Base-by-base conservation (phyloP, 1,140 invertebrate species). In the Leptonema lineaticorne region DNA sequence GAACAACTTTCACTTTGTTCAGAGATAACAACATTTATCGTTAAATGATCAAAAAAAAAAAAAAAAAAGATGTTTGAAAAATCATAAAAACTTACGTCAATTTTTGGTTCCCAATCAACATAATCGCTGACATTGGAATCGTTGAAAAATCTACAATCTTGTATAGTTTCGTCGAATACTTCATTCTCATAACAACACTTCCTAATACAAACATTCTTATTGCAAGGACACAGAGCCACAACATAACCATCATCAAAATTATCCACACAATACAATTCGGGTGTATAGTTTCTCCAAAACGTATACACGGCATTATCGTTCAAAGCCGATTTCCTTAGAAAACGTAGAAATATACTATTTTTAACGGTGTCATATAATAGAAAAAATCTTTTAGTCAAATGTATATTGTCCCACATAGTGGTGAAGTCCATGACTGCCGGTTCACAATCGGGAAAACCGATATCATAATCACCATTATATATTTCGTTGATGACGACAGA, bases 361-460 rank as follows among this genome's bases (percentile, higher is more conserved):
- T 72, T 72, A 50, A 56, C 63, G 11, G 29, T 60, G 9, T 72
- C 67, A 28, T 69, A 68, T 28, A 65, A 37, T 28, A 72, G 63
- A 62, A 64, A 72, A 63, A 72, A 72, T 29, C 69, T 60, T 63
- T 69, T 62, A 11, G 37, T 45, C 7, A 58, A 29, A 20, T 18
- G 16, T n/a, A 63, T 24, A 7, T 72, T 64, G 26, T 67, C 59
- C 67, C 63, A 72, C 1, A 58, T 50, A 9, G 67, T 30, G 14
- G 64, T 67, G 2, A 50, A 8, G 45, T 72, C 71, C 22, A 56
- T 67, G 29, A 33, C 66, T 11, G 11, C n/a, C 27, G 28, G 22
- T 22, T 69, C 64, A 59, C 71, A 72, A 41, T 64, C 45, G 0
- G 71, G 71, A 63, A 72, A 72, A n/a, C 71, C 71, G 2, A 69